Evolutionary conservation across 2,113 vertebrate species (phyloP), one percentile per base, ranked within the genome.

Genomic region (Notothenia coriiceps): DNA sequence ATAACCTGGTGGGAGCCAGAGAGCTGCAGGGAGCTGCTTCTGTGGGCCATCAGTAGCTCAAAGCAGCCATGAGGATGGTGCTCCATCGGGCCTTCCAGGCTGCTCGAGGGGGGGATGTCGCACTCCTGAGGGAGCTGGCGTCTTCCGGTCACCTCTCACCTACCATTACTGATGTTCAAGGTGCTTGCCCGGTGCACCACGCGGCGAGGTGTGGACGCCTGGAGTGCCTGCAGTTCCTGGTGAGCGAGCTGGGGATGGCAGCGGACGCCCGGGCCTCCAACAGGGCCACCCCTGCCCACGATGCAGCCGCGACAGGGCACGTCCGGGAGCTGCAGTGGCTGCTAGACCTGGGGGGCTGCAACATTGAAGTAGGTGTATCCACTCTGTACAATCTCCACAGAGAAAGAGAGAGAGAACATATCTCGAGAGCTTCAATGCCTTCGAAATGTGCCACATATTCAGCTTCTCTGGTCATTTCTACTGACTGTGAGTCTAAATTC

Each of bases 131-230:
- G 80, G 82, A 64, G 63, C 91, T 96, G 1, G 83, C 92, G 1
- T 89, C 93, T 50, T 84, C 90, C 0, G 94, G 95, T 0, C 13
- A 52, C 46, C 91, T 97, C 64, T 89, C 88, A 5, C 60, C 74
- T 0, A 71, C 74, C 68, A 82, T 96, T 73, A 55, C 83, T 0
- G 96, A 97, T 11, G 54, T 87, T 12, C 94, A 96, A 47, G 96
- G 96, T 5, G 97, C 96, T 0, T 93, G 95, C 25, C 93, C 94
- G 2, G 95, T 96, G 60, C 96, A 97, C 86, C 96, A 96, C 2
- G 96, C 96, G 0, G 91, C 95, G 5, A 91, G 96, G 25, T 94
- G 94, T 0, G 96, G 95, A 29, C 95, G 89, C 35, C 88, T 96
- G 82, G 94, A 95, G 84, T 96, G 96, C 46, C 88, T 97, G 74